Base-by-base conservation (phyloP, 2,888 invertebrate genomes). In the Osedax frankpressi region DNA sequence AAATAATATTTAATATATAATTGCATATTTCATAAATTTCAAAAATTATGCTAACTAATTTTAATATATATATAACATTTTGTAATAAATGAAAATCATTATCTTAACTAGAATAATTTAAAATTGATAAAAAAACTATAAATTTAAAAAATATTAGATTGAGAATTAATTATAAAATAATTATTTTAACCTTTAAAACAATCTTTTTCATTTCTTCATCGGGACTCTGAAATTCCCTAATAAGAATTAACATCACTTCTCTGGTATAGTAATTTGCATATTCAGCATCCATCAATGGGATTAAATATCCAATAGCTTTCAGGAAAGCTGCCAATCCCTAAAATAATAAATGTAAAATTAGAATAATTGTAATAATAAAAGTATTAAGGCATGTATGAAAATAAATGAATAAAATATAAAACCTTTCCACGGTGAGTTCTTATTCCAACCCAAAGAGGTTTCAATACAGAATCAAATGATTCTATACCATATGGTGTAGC, bases 151-250 rank as follows among this genome's bases (percentile, higher is more conserved):
- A 29, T 62, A 14, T 59, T 14, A 6, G 26, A 70, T 59, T 14
- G 11, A 25, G n/a, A 28, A 59, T 59, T 30, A 14, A 71, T 25
- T 70, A 70, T 70, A 70, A 70, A 14, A 74, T 30, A 19, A 74
- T 24, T 73, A 29, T 28, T 28, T 19, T 26, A 6, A 74, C 75
- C 88, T 99, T 99, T 77, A 99, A 87, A 0, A 99, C 98, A 86
- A 99, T 99, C 84, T 99, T 99, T 86, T 99, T 99, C 98, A 99
- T 99, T 88, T 99, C 98, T 85, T 99, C 98, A 85, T 99, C 98
- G 0, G 98, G 98, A 74, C 97, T 97, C 86, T 96, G 96, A 85
- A 99, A 99, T 87, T 99, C 98, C 85, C 98, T 89, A 80, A 98
- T 97, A 28, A 99, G 88, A 85, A 98, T 98, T 85, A 94, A 87